Percentiles rank a stretch among this genome's conserved stretches.
Evolutionary conservation across 2,113 vertebrate genomes (phyloP).

Genomic region (Onychorhynchus coronatus): DNA sequence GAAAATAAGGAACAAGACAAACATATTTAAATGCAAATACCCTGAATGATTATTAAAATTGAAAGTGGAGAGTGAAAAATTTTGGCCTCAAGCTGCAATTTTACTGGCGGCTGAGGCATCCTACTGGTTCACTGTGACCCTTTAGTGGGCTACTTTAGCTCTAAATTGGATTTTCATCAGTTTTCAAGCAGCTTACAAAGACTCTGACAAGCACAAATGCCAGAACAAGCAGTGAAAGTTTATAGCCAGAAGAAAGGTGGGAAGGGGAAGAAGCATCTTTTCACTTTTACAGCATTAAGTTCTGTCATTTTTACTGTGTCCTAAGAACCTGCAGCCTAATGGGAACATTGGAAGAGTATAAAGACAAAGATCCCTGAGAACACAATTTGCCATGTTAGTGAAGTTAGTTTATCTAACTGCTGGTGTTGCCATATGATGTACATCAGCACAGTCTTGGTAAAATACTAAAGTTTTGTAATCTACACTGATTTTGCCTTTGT

Average conservation of each 20-base stretch:
- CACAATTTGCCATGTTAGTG: not conserved
- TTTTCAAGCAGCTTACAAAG: not conserved
- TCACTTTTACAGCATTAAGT: not conserved
- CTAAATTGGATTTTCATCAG: not conserved
- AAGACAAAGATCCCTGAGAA: not conserved
- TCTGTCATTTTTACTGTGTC: not conserved
- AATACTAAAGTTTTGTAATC: not conserved
- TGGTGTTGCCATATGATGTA: not conserved
- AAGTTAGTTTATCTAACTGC: not conserved
- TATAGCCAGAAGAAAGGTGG: not conserved
- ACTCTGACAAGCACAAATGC: not conserved
- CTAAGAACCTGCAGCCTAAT: not conserved
- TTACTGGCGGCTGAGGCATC: not conserved
- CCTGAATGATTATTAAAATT: not conserved
- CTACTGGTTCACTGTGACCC: not conserved
- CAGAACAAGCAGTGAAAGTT: not conserved
- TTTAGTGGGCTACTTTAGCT: not conserved
- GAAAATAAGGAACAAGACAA: not conserved
- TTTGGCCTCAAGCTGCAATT: not conserved
- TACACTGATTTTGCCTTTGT: not conserved
- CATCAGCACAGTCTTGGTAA: not conserved
- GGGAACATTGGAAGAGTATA: not conserved
- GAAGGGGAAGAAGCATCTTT: not conserved
- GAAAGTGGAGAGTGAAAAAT: not conserved
- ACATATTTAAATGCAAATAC: not conserved